Base-by-base conservation (phyloP, 1,140 invertebrate genomes). In the Drosophila repletoides region DNA sequence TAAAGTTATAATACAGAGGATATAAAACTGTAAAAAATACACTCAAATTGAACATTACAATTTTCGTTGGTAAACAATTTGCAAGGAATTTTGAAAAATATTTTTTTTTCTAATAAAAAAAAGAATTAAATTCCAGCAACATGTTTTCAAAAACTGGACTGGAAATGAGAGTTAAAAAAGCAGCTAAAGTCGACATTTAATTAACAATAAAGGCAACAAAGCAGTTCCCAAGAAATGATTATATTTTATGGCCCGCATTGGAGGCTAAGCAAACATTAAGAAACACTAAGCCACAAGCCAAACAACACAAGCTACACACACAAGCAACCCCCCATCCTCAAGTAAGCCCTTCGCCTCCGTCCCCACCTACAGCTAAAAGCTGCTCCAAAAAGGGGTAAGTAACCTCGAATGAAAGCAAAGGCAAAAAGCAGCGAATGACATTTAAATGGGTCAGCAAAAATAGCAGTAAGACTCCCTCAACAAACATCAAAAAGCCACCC, bases 401-500 rank as follows among this genome's bases (percentile, higher is more conserved):
- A 86, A 86, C 80, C 80, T 86, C 80, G 80, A 86, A 80, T 75
- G 80, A 86, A 86, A 86, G 80, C 80, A 84, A 79, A 84, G 79
- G 31, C 79, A 64, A 34, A 40, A 36, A 53, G 58, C 59, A 53
- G 81, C 68, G 75, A 86, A 86, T 72, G 80, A 86, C 80, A 76
- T 49, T 80, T 80, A 86, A 87, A 67, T 86, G 76, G 80, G 80
- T 86, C 80, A 86, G 80, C 80, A 86, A 86, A 86, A 84, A 80
- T 86, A 72, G 48, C 79, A 26, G 10, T 24, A 34, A 10, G n/a
- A n/a, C n/a, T n/a, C 34, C 53, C 9, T 24, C 17, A 5, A 10
- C 31, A 65, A 31, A 46, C 41, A 43, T 26, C 17, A 15, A 22
- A 31, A 10, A 21, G 17, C 19, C 3, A 46, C 21, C 29, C 15